Percentiles rank a stretch among this genome's conserved stretches.
Conservation (phyloP, 2,888 invertebrate genomes). For the Barypeithes pellucidus region DNA sequence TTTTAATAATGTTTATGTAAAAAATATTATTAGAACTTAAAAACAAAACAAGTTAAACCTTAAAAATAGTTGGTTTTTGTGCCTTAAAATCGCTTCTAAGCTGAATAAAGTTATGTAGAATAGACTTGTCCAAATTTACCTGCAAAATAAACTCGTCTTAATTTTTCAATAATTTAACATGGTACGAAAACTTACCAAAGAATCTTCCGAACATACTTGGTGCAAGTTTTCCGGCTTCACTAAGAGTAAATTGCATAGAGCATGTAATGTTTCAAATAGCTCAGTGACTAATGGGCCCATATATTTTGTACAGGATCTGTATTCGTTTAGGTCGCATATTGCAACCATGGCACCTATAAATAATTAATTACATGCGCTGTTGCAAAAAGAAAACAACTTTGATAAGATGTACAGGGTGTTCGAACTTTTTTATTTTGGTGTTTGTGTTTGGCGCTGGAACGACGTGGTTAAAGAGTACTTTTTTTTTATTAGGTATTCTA, state of each 20-base stretch:
- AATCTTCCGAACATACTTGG: constrained; percentile 95
- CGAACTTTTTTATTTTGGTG: too few species aligned
- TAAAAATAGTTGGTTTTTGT: constrained; percentile 75
- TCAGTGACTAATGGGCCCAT: constrained; percentile 85
- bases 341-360: constrained; percentile 93
- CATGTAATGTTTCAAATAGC: constrained; percentile 96
- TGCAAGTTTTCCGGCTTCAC: constrained; percentile 97
- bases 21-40: background rate
- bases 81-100: constrained; percentile 94
- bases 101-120: constrained; percentile 94
- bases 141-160: constrained; percentile 72
- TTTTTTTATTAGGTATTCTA: too few species aligned
- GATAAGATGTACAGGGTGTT: too few species aligned
- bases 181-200: constrained; percentile 81
- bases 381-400: too few species aligned
- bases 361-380: background rate
- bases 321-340: constrained; percentile 98
- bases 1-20: background rate
- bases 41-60: constrained; percentile 54
- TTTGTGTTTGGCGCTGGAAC: too few species aligned
- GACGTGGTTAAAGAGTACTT: too few species aligned
- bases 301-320: constrained; percentile 89
- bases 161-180: background rate
- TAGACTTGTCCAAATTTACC: constrained; percentile 92
- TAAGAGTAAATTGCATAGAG: constrained; percentile 94